These are phyloP conservation scores for Halictus ligatus DNA, from an alignment of 2,888 invertebrate genomes.

Conservation along the genomic window DNA sequence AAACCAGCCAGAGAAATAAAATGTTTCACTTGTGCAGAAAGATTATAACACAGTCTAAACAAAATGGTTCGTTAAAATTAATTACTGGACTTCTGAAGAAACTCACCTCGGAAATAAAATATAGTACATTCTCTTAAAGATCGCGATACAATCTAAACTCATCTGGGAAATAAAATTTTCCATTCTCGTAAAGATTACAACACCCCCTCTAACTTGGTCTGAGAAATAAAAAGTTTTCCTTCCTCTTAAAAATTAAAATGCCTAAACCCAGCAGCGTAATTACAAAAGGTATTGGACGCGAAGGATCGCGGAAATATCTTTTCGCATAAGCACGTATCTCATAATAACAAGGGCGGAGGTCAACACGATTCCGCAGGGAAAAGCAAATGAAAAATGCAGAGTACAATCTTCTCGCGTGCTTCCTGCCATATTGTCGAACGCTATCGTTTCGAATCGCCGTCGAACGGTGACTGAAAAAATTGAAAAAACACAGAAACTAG, in stretches of 20 bases:
- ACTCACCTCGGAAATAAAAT: neutral
- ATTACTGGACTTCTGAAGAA: neutral
- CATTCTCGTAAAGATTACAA: too few species aligned
- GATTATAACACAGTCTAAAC: neutral
- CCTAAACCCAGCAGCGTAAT: neutral
- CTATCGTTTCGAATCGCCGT: constrained; percentile 12
- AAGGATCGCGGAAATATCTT: neutral
- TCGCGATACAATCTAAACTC: too few species aligned
- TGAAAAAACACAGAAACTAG: neutral
- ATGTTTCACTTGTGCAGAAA: neutral
- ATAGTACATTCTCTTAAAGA: neutral
- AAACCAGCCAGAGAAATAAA: neutral
- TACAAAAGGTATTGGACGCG: neutral
- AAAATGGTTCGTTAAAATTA: neutral
- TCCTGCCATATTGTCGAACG: constrained; percentile 8
- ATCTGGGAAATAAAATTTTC: too few species aligned
- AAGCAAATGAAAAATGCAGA: constrained; percentile 9
- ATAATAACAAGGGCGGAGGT: neutral
- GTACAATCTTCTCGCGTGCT: constrained; percentile 11
- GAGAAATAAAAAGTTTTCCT: too few species aligned
- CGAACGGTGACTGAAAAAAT: constrained; percentile 6
- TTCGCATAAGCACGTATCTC: neutral
- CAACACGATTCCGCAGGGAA: neutral
- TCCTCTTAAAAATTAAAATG: neutral
- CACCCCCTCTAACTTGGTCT: too few species aligned